phyloP scores from a whole-genome alignment of 2,888 invertebrate species.

The Acanthosoma haemorrhoidale region DNA sequence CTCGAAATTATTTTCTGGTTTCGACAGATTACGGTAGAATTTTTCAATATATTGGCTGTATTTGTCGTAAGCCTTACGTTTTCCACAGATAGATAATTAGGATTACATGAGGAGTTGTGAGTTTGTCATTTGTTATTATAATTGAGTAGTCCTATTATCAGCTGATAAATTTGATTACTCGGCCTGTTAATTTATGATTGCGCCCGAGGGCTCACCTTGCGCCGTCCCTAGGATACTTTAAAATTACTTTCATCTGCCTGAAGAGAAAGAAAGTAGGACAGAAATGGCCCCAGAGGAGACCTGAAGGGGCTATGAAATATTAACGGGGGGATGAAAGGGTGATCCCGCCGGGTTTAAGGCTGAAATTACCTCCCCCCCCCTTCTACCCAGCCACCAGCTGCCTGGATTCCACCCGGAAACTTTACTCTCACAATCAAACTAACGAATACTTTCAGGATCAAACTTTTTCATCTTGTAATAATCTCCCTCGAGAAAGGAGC shows the following conservation, averaged over 20 bases:
- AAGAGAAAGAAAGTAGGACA: neutral
- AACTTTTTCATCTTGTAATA: neutral
- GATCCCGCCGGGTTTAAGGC: neutral
- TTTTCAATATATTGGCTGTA: too few species aligned
- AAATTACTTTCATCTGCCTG: neutral
- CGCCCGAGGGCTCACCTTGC: neutral
- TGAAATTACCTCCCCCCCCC: neutral
- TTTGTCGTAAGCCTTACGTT: too few species aligned
- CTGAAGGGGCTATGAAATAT: slow-evolving; percentile 2
- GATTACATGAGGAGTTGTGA: too few species aligned
- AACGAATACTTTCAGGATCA: slow-evolving; percentile 1
- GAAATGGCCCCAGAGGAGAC: neutral
- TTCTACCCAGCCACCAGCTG: too few species aligned
- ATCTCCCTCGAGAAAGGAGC: slow-evolving; percentile 3
- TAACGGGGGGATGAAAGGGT: slow-evolving; percentile 10
- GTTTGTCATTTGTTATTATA: too few species aligned
- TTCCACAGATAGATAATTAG: too few species aligned
- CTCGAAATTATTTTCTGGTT: too few species aligned
- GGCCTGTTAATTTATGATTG: neutral
- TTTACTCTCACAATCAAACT: neutral
- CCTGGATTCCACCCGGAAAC: too few species aligned
- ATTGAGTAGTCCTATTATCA: too few species aligned
- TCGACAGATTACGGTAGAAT: too few species aligned
- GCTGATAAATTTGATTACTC: neutral
- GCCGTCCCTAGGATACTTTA: too few species aligned